Evolutionary conservation across 2,888 invertebrate genomes (phyloP).

Genomic region (Biston stratarius): DNA sequence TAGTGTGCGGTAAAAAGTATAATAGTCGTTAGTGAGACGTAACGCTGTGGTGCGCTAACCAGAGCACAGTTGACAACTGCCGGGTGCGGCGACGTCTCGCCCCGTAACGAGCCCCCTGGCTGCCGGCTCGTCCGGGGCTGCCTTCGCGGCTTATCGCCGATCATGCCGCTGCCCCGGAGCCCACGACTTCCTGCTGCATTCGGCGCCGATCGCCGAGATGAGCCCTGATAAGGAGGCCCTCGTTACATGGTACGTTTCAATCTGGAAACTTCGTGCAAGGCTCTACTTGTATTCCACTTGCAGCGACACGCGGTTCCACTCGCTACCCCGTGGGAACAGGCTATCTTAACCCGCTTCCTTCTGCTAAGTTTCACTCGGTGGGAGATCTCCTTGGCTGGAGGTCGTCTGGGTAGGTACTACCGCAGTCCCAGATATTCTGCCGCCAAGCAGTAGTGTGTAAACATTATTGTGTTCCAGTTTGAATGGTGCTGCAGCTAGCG

Average conservation of each 20-base stretch:
- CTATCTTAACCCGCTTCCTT: too few relatives aligned
- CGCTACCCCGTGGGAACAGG: too few relatives aligned
- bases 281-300: too few relatives aligned
- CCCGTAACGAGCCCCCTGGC: conserved; percentile 23
- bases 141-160: conserved; percentile 27
- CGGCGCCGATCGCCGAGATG: not conserved
- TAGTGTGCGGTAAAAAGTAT: too few relatives aligned
- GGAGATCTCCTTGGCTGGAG: too few relatives aligned
- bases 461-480: too few relatives aligned
- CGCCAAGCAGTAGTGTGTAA: too few relatives aligned
- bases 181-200: not conserved
- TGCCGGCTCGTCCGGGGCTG: not conserved
- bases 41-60: not conserved
- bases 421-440: too few relatives aligned
- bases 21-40: not conserved
- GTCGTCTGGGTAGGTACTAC: too few relatives aligned
- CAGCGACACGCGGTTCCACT: too few relatives aligned
- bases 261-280: not conserved
- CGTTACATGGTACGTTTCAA: not conserved
- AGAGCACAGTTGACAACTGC: not conserved
- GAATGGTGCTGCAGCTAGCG: too few relatives aligned
- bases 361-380: too few relatives aligned
- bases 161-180: conserved; percentile 14
- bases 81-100: not conserved
- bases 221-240: not conserved